Evolutionary conservation across 2,888 invertebrate genomes (phyloP).

Genomic region (Netelia melanura): DNA sequence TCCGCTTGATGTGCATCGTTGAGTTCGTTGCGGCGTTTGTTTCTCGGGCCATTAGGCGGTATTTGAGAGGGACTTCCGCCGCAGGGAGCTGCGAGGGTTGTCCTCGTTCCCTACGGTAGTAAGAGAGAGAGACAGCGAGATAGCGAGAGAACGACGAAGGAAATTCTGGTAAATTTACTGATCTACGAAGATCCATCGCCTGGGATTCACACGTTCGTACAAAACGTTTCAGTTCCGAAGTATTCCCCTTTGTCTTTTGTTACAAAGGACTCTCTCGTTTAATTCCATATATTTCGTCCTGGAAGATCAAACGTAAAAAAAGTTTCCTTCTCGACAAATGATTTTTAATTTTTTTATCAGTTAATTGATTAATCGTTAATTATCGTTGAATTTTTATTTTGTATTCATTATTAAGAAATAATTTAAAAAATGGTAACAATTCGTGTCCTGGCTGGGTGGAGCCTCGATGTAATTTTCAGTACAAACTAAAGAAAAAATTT

Average conservation of each 20-base stretch:
- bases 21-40: conserved; percentile 78
- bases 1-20: conserved; percentile 43
- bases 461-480: no score
- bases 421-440: no score
- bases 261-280: not conserved
- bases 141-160: not conserved
- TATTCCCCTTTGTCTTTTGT: not conserved
- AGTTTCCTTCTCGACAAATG: no score
- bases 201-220: not conserved
- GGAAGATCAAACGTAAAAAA: no score
- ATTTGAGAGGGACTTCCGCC: conserved; percentile 72
- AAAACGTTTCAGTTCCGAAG: not conserved
- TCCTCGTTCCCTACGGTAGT: not conserved
- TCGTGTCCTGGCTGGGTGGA: no score
- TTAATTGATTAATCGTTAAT: no score
- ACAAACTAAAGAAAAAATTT: no score
- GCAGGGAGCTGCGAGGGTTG: conserved; percentile 58
- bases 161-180: conserved; percentile 19
- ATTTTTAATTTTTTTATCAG: no score
- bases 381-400: no score
- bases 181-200: not conserved
- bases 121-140: not conserved
- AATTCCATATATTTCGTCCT: not conserved
- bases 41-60: conserved; percentile 79
- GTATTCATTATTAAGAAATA: no score